These are phyloP conservation scores for Stichopus horrens DNA, from an alignment of 53 echinoderm and acorn worm genomes.

Conservation along the genomic window DNA sequence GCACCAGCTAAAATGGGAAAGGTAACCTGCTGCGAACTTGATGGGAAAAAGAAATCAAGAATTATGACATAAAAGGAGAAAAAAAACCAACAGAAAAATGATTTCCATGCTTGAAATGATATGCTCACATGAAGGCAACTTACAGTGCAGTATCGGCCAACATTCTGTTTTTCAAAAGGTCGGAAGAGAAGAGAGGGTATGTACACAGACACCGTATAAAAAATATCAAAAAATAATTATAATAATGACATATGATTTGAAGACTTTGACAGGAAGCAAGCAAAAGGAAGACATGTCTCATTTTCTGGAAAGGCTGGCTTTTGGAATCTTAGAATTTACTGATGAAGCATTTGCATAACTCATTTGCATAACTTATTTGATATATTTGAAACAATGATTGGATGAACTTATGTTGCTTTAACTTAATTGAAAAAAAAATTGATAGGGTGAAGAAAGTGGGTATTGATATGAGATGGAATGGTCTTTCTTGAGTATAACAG, in stretches of 20 bases:
- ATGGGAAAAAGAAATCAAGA: background rate
- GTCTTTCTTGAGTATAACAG: no score
- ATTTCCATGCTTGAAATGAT: background rate
- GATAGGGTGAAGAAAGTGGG: no score
- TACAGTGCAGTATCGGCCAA: slow-evolving; percentile 47
- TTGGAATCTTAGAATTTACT: background rate
- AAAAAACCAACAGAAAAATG: background rate
- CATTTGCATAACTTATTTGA: no score
- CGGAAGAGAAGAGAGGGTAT: slow-evolving; percentile 23
- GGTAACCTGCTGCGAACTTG: background rate
- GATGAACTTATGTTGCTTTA: no score
- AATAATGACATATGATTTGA: no score
- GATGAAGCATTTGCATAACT: background rate
- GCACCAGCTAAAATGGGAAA: background rate
- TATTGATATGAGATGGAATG: no score
- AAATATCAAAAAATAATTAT: background rate
- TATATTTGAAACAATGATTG: no score
- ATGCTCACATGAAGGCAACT: slow-evolving; percentile 15
- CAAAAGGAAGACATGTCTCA: background rate
- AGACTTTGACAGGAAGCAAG: no score
- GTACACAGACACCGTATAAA: slow-evolving; percentile 9
- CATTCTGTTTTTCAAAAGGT: slow-evolving; percentile 18
- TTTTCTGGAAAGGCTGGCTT: background rate
- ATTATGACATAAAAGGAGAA: background rate
- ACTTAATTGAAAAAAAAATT: no score